Evolutionary conservation across 2,113 vertebrate species (phyloP), one percentile per base, ranked within the genome.

Genomic region (Engystomops pustulosus): DNA sequence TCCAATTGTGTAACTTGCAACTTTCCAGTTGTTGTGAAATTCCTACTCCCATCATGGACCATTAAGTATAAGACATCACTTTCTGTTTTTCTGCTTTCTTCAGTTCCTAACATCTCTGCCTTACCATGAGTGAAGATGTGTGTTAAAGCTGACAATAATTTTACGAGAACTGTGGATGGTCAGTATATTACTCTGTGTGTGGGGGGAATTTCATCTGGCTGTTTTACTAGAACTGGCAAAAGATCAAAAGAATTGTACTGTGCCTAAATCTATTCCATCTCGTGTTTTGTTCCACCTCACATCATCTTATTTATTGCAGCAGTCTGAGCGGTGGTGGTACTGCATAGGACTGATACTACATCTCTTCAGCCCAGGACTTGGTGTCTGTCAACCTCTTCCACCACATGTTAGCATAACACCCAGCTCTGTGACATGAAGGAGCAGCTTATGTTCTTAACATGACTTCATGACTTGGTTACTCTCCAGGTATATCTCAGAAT

Each of bases 221-320:
- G 25, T 55, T 77, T 77, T 55, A 55, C 45, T 79, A 27, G 15
- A 62, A 30, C 32, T 79, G 76, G 76, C 76, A 62, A 23, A 44
- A 79, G 76, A 79, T 79, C 76, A 79, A 67, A 79, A 65, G 34
- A 30, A 79, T 18, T 23, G 51, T 30, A 11, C 58, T 79, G 41
- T 12, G 44, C 11, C 23, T 65, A 79, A 79, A 65, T 67, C 55
- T 65, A 30, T 79, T 62, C 58, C 51, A 60, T 62, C 55, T 30
- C n/a, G 12, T 44, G 55, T 45, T n/a, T 60, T 79, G 77, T 65
- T 79, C 53, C 58, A 67, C 55, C 51, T 79, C 77, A 79, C 58
- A 47, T 79, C 38, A 41, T 25, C 34, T 67, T 79, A 79, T 79
- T 79, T 79, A 79, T 79, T 47, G 77, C 17, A 17, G 58, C 58